A percentile compares a stretch with the other conserved stretches of the same genome.
Evolutionary conservation across 2,113 vertebrate species (phyloP).

Genomic region (Solenodon paradoxus): DNA sequence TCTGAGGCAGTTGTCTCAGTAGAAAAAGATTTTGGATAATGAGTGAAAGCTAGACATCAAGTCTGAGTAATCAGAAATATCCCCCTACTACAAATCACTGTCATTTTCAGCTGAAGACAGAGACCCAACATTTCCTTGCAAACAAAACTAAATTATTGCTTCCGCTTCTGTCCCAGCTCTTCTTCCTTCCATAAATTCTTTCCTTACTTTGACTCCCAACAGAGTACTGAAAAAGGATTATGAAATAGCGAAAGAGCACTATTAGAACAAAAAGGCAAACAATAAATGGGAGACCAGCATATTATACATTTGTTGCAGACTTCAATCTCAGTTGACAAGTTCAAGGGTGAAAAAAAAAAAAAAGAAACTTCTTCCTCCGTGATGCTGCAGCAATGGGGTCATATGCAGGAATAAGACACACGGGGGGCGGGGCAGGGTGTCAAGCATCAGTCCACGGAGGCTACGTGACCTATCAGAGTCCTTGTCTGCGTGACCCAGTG

Average conservation of each 20-base stretch:
- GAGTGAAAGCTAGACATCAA: neutral
- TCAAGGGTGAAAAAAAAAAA: neutral
- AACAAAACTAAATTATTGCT: neutral
- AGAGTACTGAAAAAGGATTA: neutral
- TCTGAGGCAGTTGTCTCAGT: neutral
- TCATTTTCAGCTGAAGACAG: neutral
- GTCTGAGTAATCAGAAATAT: neutral
- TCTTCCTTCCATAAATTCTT: neutral
- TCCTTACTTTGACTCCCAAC: neutral
- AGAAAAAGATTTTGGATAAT: neutral
- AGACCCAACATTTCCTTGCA: neutral
- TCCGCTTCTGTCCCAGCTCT: neutral
- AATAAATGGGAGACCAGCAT: neutral
- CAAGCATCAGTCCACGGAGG: neutral
- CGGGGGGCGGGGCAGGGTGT: neutral
- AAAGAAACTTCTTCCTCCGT: neutral
- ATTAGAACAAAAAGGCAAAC: slow-evolving; percentile 5
- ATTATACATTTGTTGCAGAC: neutral
- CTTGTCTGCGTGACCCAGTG: neutral
- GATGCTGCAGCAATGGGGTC: neutral
- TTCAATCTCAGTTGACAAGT: slow-evolving; percentile 20
- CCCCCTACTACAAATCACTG: neutral
- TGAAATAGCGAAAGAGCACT: neutral
- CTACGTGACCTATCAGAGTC: neutral
- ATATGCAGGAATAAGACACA: neutral